Conservation (phyloP, 2,888 invertebrate species). For the Habrosyne pyritoides region DNA sequence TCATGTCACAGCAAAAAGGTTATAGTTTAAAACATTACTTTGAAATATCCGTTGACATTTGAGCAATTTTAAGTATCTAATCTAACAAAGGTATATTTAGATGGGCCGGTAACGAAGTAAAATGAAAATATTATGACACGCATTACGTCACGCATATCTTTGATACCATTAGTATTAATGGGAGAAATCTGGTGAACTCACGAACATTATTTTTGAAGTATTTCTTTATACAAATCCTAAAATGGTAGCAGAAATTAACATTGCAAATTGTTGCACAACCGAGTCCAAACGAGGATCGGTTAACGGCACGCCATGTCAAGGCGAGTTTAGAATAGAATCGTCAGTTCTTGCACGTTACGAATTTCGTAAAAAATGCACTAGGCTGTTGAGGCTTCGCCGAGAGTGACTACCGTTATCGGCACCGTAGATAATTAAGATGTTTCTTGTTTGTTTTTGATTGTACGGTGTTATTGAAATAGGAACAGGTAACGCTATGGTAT, state of each 20-base stretch:
- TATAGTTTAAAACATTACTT: background rate
- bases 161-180: background rate
- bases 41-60: background rate
- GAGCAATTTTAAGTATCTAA: background rate
- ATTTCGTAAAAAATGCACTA: constrained; percentile 25
- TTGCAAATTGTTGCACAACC: constrained; percentile 22
- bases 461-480: background rate
- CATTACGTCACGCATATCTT: background rate
- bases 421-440: background rate
- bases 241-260: constrained; percentile 39
- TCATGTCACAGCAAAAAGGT: too few relatives aligned
- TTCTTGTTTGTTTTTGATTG: background rate
- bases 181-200: background rate
- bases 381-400: background rate
- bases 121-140: background rate
- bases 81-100: background rate
- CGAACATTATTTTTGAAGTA: background rate
- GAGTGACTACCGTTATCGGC: background rate
- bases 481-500: background rate
- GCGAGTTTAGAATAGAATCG: constrained; percentile 26
- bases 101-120: background rate
- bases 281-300: constrained; percentile 1
- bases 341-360: constrained; percentile 30
- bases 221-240: constrained; percentile 17
- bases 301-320: constrained; percentile 32